A percentile compares a stretch with the other conserved stretches of the same genome.
Evolutionary conservation across 2,797 vertebrate species (phyloP).

Genomic region (Buphagus erythrorhynchus): DNA sequence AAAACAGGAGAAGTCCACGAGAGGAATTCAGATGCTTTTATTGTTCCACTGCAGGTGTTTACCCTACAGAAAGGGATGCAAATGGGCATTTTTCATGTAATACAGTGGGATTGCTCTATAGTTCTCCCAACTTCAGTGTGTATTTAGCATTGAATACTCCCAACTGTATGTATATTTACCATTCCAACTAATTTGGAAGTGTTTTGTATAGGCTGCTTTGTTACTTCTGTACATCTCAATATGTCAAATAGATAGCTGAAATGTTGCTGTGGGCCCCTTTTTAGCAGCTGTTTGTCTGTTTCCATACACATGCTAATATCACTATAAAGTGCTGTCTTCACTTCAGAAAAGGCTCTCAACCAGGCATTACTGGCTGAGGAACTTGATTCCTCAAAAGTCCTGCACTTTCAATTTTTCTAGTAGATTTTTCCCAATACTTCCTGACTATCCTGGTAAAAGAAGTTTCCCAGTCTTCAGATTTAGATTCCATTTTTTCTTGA

Average conservation of each 20-base stretch:
- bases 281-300: neutral
- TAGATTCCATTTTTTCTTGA: neutral
- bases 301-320: neutral
- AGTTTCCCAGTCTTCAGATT: neutral
- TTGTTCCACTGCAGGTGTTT: neutral
- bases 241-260: neutral
- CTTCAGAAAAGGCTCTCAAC: neutral
- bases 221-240: neutral
- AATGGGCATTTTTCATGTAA: neutral
- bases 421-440: neutral
- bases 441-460: neutral
- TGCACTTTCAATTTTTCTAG: neutral
- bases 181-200: neutral
- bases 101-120: neutral
- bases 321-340: neutral
- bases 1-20: neutral
- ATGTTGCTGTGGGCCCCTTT: neutral
- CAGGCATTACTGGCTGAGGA: neutral
- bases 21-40: neutral
- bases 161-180: neutral
- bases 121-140: neutral
- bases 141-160: neutral
- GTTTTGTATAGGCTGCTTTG: neutral
- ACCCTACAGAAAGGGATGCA: accelerated
- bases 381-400: neutral